Evolutionary conservation across 2,113 vertebrate genomes (phyloP), one percentile per base, ranked within the genome.

Genomic region (Corapipo altera): DNA sequence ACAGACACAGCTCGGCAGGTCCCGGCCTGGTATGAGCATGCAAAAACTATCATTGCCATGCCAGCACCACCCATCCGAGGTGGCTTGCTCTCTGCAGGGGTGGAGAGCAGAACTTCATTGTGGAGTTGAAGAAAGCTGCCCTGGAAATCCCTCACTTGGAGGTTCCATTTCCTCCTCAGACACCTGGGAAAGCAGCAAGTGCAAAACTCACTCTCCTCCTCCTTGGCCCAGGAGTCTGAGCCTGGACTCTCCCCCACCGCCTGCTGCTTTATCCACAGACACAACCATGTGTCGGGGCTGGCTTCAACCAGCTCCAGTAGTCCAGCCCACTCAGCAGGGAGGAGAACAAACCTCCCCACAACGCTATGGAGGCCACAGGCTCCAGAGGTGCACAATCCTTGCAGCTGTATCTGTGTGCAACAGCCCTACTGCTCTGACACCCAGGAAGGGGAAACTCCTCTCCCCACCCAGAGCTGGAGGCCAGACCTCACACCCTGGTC

Each of bases 291-390:
- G 23, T 27, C 37, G 72, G 8, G 20, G 13, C 33, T n/a, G 26
- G 26, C 13, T 70, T 52, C 46, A 35, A 35, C 15, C 83, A 67
- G 59, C 66, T 16, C 21, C 41, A 48, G 33, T 46, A 76, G 30
- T 33, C 33, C 75, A 77, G 30, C 33, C 20, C 64, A 57, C 4
- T 30, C 23, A 22, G 12, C 26, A 62, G 1, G 8, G 46, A 54
- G n/a, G n/a, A n/a, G n/a, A n/a, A n/a, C n/a, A n/a, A n/a, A n/a
- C n/a, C n/a, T n/a, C n/a, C n/a, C n/a, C n/a, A n/a, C n/a, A 54
- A 44, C 0, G 0, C 51, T 15, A 9, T 1, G 1, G 39, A 55
- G 35, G 11, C 24, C 62, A 27, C 32, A 20, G 44, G 30, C 39
- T 70, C 14, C 27, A 32, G 19, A 30, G 19, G 10, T n/a, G 32